Evolutionary conservation across 1,140 invertebrate genomes (phyloP), one percentile per base, ranked within the genome.

Genomic region (Philopotamus ludificatus): DNA sequence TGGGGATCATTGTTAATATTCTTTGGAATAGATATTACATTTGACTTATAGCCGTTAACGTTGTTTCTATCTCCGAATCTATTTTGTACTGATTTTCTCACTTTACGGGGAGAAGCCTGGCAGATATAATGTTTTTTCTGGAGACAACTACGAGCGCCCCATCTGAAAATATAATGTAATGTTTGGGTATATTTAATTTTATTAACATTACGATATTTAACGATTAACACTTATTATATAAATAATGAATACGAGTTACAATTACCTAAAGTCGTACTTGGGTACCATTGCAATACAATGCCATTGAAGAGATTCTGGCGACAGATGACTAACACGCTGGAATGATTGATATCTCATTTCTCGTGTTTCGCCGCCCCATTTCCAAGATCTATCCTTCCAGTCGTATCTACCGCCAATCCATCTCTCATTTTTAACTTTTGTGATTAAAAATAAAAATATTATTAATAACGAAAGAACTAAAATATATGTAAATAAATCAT

Each of bases 351-450:
- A 88, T 58, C 75, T 75, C 72, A 89, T 82, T 71, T 77, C 76
- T 15, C 82, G 77, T 25, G 88, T 85, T 42, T 85, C 83, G 2
- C 82, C 80, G 1, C 85, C 88, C 89, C 89, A 91, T 71, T 85
- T 84, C 89, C 89, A 91, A 1, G 80, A 73, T 68, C 81, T 80
- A 62, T 82, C 74, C 25, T 80, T 76, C 83, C 85, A 87, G 76
- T 91, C 86, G 73, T 86, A 91, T 44, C 87, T 84, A 2, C 88
- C 88, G 7, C 87, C 89, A 65, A 90, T 88, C 89, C 89, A 91
- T 68, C 89, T 80, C 66, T 88, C 87, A 1, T 84, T 74, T 66
- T n/a, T n/a, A n/a, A n/a, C n/a, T 79, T 82, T 16, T 80, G 87
- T 89, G 74, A n/a, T 26, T 7, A 60, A 59, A 51, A 1, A 54